Percentiles rank a stretch among this genome's conserved stretches.
phyloP scores from a whole-genome alignment of 2,113 vertebrate species.

The Antennarius striatus region DNA sequence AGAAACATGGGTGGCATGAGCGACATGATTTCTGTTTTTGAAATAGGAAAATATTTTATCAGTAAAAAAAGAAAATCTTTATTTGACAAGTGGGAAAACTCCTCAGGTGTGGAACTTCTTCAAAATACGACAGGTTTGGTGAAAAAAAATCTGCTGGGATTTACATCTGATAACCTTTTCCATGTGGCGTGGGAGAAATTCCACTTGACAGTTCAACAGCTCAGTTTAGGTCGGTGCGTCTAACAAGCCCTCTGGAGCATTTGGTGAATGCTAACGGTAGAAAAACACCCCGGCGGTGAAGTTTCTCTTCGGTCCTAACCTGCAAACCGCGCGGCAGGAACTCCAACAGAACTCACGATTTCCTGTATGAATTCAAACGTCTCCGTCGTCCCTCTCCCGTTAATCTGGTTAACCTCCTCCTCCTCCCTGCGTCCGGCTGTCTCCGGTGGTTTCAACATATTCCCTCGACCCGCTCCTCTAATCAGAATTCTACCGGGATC shows the following conservation, averaged over 20 bases:
- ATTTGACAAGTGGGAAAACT: background rate
- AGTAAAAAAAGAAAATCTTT: background rate
- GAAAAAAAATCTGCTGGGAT: background rate
- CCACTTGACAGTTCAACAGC: background rate
- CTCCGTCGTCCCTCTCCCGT: conserved; percentile 40
- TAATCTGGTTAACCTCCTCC: conserved; percentile 54
- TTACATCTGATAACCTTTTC: conserved; percentile 13
- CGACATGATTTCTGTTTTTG: no score
- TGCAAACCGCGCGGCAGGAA: conserved; percentile 8
- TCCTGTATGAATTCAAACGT: conserved; percentile 44
- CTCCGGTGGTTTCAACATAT: conserved; percentile 44
- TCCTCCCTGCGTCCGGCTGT: conserved; percentile 23
- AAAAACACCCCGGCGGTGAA: conserved; percentile 11
- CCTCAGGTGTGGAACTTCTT: background rate
- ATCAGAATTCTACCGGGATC: conserved; percentile 68
- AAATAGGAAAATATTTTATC: background rate
- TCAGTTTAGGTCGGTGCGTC: no score
- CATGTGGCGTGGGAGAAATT: background rate
- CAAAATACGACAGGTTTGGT: background rate
- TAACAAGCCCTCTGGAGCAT: conserved; percentile 26
- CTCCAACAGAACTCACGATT: conserved; percentile 45
- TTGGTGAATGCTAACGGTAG: background rate
- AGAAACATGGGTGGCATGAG: no score
- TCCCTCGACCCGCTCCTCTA: conserved; percentile 54
- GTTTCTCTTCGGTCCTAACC: conserved; percentile 19